phyloP scores from a whole-genome alignment of 2,113 vertebrate species.

The Riparia riparia region DNA sequence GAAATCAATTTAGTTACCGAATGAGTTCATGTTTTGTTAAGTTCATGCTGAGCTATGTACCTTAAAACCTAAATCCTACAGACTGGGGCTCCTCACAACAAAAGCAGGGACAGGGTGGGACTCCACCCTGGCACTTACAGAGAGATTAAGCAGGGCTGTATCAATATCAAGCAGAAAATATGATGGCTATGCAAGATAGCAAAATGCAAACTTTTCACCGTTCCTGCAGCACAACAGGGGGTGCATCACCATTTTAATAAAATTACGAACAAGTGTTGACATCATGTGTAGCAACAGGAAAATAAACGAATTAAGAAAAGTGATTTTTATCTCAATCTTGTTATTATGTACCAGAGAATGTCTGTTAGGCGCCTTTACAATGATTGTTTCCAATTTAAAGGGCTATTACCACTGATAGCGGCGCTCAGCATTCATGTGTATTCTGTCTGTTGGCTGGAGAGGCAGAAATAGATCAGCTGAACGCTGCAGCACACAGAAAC shows the following conservation, averaged over 20 bases:
- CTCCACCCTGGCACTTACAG: not conserved
- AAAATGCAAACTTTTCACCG: not conserved
- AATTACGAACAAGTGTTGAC: conserved; percentile 6
- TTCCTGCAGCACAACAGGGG: not conserved
- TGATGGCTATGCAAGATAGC: not conserved
- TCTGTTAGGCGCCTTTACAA: not conserved
- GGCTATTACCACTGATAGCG: not conserved
- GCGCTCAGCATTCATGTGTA: not conserved
- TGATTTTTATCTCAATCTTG: conserved; percentile 16
- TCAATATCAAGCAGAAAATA: not conserved
- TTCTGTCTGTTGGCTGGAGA: not conserved
- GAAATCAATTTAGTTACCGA: not conserved
- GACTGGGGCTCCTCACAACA: not conserved
- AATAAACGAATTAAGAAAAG: conserved; percentile 19
- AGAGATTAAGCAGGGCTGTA: not conserved
- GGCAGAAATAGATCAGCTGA: not conserved
- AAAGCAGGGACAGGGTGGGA: not conserved
- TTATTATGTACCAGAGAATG: not conserved
- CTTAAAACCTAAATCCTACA: not conserved
- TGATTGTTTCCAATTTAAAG: conserved; percentile 7
- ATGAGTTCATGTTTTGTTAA: not conserved
- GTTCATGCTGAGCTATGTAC: not conserved
- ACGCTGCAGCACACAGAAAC: not conserved
- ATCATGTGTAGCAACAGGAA: conserved; percentile 2
- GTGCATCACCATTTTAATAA: not conserved